Conservation (phyloP, 2,797 vertebrate species). For the Malacoraja senta region DNA sequence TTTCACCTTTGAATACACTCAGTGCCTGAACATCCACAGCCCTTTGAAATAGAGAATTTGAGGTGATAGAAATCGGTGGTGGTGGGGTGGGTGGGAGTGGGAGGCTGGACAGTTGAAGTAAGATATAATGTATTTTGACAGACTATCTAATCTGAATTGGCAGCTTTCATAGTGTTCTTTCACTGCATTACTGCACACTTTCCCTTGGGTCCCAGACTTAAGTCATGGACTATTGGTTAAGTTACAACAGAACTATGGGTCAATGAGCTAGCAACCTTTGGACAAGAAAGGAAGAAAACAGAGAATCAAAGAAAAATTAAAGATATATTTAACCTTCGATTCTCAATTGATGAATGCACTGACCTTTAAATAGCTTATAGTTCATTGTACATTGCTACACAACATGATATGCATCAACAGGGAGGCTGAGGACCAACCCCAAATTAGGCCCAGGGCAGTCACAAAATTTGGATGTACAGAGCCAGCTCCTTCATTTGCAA, state of each 20-base stretch:
- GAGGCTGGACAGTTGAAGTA: not conserved
- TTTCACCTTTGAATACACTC: too few species aligned
- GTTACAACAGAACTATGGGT: not conserved
- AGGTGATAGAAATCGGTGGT: too few species aligned
- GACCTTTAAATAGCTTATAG: not conserved
- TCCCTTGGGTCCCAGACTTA: not conserved
- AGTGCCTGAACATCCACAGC: too few species aligned
- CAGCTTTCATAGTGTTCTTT: not conserved
- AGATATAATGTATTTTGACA: too few species aligned
- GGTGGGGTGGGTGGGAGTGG: too few species aligned
- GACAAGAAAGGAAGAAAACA: not conserved
- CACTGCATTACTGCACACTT: too few species aligned
- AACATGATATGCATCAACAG: not conserved
- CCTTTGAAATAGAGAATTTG: too few species aligned
- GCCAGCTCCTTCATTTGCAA: not conserved
- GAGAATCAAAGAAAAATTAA: not conserved
- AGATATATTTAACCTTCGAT: not conserved
- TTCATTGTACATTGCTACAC: not conserved
- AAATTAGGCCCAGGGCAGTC: not conserved
- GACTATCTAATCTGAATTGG: not conserved
- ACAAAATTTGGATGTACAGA: not conserved
- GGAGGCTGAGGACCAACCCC: not conserved
- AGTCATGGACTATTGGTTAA: not conserved
- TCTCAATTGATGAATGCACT: not conserved
- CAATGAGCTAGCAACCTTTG: not conserved